Percentiles rank a stretch among this genome's conserved stretches.
These are phyloP conservation scores for Bombus difficillimus DNA, from an alignment of 1,140 invertebrate genomes.

Conservation along the genomic window DNA sequence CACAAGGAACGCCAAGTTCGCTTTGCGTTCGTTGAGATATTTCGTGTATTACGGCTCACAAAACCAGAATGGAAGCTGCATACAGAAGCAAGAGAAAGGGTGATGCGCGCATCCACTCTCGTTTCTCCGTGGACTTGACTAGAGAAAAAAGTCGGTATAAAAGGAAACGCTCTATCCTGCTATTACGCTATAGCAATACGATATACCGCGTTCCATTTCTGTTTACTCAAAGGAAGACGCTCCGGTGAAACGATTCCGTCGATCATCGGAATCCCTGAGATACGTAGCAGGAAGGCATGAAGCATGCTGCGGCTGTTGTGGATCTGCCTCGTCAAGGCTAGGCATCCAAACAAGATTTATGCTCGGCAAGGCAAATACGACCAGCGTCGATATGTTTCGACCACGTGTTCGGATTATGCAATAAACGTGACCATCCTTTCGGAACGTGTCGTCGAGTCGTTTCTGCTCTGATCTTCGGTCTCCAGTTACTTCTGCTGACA, in stretches of 20 bases:
- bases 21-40: constrained; percentile 40
- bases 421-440: constrained; percentile 26
- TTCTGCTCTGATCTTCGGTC: not conserved
- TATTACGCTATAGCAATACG: not conserved
- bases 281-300: constrained; percentile 24
- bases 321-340: constrained; percentile 26
- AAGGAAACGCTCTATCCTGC: not conserved
- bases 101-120: not conserved
- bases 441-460: not conserved
- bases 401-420: constrained; percentile 49
- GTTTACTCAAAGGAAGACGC: not conserved
- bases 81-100: not conserved
- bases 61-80: constrained; percentile 55
- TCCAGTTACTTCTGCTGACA: not conserved
- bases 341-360: constrained; percentile 48
- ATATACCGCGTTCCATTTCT: too few relatives aligned
- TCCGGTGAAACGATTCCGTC: not conserved
- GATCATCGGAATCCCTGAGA: constrained; percentile 46
- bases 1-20: constrained; percentile 25
- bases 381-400: constrained; percentile 34
- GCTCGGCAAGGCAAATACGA: constrained; percentile 25
- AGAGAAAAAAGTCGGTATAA: not conserved
- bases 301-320: not conserved
- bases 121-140: not conserved
- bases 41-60: constrained; percentile 59